Percentiles rank a stretch among this genome's conserved stretches.
phyloP scores from a whole-genome alignment of 2,888 invertebrate species.

The Chymomyza procnemis region DNA sequence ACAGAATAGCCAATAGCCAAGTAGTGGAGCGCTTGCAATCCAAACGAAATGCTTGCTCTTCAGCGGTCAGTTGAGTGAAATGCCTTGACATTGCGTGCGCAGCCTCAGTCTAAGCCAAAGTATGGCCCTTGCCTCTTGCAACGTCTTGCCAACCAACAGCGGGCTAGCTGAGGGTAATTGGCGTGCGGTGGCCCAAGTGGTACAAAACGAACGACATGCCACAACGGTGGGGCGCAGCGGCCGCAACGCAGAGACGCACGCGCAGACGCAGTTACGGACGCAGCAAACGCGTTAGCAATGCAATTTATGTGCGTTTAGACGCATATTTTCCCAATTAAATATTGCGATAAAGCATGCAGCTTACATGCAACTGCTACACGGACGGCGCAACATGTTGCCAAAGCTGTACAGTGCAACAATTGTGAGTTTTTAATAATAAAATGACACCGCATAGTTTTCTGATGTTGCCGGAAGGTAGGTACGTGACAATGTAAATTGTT shows the following conservation, averaged over 20 bases:
- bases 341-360: constrained; percentile 77
- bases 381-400: constrained; percentile 12
- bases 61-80: constrained; percentile 56
- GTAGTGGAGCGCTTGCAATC: not conserved
- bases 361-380: constrained; percentile 41
- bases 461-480: no score
- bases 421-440: no score
- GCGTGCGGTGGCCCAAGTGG: constrained; percentile 51
- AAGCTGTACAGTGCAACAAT: not conserved
- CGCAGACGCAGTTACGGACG: constrained; percentile 33
- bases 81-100: constrained; percentile 69
- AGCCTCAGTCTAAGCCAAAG: constrained; percentile 9
- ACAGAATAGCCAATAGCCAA: no score
- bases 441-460: no score
- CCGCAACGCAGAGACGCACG: constrained; percentile 21
- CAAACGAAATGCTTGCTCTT: not conserved
- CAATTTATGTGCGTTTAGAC: constrained; percentile 78
- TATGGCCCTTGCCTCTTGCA: not conserved
- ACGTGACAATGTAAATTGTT: no score
- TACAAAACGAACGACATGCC: not conserved
- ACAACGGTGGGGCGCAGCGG: not conserved
- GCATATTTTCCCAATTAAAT: constrained; percentile 78
- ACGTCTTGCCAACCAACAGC: not conserved
- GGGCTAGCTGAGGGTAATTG: constrained; percentile 49
- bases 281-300: constrained; percentile 70